phyloP scores from a whole-genome alignment of 2,888 invertebrate genomes.

The Scaptomyza parva region DNA sequence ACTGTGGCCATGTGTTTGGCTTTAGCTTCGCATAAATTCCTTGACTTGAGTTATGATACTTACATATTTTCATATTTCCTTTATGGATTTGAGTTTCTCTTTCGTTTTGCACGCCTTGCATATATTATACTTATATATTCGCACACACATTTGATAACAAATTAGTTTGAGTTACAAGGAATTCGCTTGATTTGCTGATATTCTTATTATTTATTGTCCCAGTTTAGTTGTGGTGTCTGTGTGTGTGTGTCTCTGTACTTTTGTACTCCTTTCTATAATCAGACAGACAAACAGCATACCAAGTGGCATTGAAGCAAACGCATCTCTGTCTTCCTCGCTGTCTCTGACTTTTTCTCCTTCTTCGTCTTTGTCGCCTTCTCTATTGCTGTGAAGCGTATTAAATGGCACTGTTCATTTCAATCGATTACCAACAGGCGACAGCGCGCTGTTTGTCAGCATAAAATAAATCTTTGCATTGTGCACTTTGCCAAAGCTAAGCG shows the following conservation, averaged over 20 bases:
- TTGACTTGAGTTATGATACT: slow-evolving; percentile 34
- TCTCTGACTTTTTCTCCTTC: neutral
- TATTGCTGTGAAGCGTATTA: slow-evolving; percentile 16
- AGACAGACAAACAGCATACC: slow-evolving; percentile 58
- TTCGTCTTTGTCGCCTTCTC: neutral
- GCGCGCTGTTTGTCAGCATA: slow-evolving; percentile 76
- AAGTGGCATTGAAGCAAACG: slow-evolving; percentile 23
- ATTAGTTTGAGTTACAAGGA: slow-evolving; percentile 58
- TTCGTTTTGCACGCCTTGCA: slow-evolving; percentile 45
- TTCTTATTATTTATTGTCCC: slow-evolving; percentile 57
- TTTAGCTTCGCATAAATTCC: slow-evolving; percentile 24
- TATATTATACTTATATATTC: slow-evolving; percentile 46
- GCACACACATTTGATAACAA: slow-evolving; percentile 65
- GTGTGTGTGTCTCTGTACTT: neutral
- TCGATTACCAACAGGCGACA: slow-evolving; percentile 69
- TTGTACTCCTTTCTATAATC: slow-evolving; percentile 48
- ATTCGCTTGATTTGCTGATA: slow-evolving; percentile 59
- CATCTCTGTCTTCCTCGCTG: slow-evolving; percentile 2
- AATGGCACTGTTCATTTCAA: slow-evolving; percentile 59
- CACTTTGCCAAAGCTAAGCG: slow-evolving; percentile 55
- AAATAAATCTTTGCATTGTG: slow-evolving; percentile 79
- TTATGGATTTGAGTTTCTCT: slow-evolving; percentile 40
- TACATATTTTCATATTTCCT: slow-evolving; percentile 27
- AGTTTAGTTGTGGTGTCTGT: slow-evolving; percentile 10
- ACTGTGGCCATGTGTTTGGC: neutral